A percentile compares a stretch with the other conserved stretches of the same genome.
Conservation (phyloP, 2,797 vertebrate species). For the Microcaecilia unicolor region DNA sequence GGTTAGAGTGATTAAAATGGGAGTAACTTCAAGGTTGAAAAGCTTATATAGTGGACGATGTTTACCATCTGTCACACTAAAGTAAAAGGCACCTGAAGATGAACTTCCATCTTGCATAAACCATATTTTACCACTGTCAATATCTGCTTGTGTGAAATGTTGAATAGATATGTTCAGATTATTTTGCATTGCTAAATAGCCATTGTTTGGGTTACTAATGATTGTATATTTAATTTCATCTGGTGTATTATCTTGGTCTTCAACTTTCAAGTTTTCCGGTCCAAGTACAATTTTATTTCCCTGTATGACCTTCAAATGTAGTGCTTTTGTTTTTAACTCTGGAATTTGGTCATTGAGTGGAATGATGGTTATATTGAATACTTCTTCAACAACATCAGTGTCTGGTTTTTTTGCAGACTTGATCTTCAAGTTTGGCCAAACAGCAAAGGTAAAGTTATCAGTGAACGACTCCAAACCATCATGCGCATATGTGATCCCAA, state of each 20-base stretch:
- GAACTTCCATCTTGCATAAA: slow-evolving; percentile 80
- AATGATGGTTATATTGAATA: slow-evolving; percentile 71
- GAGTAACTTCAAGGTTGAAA: slow-evolving; percentile 74
- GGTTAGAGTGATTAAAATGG: slow-evolving; percentile 60
- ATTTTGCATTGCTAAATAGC: slow-evolving; percentile 64
- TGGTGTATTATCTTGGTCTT: slow-evolving; percentile 72
- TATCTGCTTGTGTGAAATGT: slow-evolving; percentile 76
- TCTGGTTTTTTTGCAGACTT: slow-evolving; percentile 56
- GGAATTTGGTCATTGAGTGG: slow-evolving; percentile 78
- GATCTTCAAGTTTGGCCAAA: slow-evolving; percentile 74
- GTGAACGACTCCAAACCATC: slow-evolving; percentile 73
- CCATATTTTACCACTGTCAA: slow-evolving; percentile 61
- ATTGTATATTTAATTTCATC: slow-evolving; percentile 70
- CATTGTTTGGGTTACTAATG: slow-evolving; percentile 72
- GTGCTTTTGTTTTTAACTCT: slow-evolving; percentile 75
- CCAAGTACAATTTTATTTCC: slow-evolving; percentile 56
- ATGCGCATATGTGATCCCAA: slow-evolving; percentile 73
- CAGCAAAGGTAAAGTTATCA: slow-evolving; percentile 70
- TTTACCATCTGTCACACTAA: slow-evolving; percentile 80
- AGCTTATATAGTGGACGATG: slow-evolving; percentile 82
- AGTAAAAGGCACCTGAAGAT: slow-evolving; percentile 78
- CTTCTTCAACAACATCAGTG: slow-evolving; percentile 59
- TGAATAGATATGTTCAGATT: slow-evolving; percentile 49
- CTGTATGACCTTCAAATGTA: slow-evolving; percentile 66
- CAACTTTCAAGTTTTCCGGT: slow-evolving; percentile 65